Percentiles rank a stretch among this genome's conserved stretches.
phyloP scores from a whole-genome alignment of 2,888 invertebrate genomes.

The Mythimna lalbum region DNA sequence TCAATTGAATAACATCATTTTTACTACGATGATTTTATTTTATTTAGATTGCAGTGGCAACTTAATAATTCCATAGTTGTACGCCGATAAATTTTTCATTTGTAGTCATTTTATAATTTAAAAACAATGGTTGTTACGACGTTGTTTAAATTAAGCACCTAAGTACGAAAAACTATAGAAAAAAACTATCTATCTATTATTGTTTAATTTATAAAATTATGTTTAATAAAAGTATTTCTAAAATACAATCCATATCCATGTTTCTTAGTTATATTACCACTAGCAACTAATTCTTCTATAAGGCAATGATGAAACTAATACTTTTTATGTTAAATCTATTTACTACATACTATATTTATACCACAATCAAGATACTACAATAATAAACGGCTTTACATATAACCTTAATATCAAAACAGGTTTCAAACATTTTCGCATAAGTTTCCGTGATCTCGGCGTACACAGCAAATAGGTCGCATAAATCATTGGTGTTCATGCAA shows the following conservation, averaged over 20 bases:
- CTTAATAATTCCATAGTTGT: neutral
- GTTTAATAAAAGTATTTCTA: neutral
- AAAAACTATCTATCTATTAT: neutral
- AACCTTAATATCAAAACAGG: slow-evolving; percentile 86
- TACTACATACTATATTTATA: slow-evolving; percentile 11
- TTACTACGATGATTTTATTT: neutral
- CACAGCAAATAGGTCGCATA: slow-evolving; percentile 88
- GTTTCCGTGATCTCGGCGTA: slow-evolving; percentile 84
- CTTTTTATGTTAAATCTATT: slow-evolving; percentile 59
- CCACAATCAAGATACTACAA: slow-evolving; percentile 2
- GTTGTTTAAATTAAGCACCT: neutral
- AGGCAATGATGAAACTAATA: slow-evolving; percentile 35
- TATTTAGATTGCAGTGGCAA: neutral
- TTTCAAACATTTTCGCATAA: slow-evolving; percentile 86
- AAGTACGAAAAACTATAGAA: neutral
- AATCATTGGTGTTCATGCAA: slow-evolving; percentile 86
- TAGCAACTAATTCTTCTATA: neutral
- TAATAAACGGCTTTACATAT: slow-evolving; percentile 53
- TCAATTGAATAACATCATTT: too few relatives aligned
- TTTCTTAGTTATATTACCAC: neutral
- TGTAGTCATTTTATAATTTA: neutral
- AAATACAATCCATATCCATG: neutral
- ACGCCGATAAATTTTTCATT: neutral
- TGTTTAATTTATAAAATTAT: neutral
- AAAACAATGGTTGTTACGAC: neutral